Percentiles rank a stretch among this genome's conserved stretches.
phyloP scores from a whole-genome alignment of 1,140 invertebrate species.

The Leguminivora glycinivorella region DNA sequence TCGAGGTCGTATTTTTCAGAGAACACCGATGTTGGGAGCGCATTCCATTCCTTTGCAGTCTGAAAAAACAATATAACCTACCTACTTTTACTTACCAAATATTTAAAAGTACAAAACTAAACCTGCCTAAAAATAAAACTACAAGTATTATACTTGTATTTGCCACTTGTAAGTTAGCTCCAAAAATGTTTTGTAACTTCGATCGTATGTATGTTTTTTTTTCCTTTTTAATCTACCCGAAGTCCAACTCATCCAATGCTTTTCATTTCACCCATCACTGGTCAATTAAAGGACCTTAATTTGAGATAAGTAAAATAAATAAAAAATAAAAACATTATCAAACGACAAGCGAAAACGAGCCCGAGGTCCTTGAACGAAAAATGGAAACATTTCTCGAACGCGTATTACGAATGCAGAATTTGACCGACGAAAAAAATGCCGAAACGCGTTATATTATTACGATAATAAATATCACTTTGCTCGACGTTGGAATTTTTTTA shows the following conservation, averaged over 20 bases:
- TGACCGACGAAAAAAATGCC: slow-evolving; percentile 8
- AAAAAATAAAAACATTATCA: slow-evolving; percentile 5
- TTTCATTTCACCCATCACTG: neutral
- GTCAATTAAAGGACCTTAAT: slow-evolving; percentile 14
- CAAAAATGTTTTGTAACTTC: too few relatives aligned
- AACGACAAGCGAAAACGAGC: neutral
- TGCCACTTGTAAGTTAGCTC: too few relatives aligned
- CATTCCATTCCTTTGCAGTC: too few relatives aligned
- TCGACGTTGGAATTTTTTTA: neutral
- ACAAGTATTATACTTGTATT: too few relatives aligned
- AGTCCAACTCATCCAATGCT: neutral
- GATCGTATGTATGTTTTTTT: too few relatives aligned
- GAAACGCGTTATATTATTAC: slow-evolving; percentile 7
- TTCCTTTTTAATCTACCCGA: neutral
- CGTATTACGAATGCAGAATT: neutral
- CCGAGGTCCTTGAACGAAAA: slow-evolving; percentile 24
- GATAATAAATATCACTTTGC: slow-evolving; percentile 26
- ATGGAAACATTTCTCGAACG: slow-evolving; percentile 13
- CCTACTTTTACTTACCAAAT: too few relatives aligned
- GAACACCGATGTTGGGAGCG: too few relatives aligned
- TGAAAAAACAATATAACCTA: too few relatives aligned
- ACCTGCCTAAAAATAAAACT: too few relatives aligned
- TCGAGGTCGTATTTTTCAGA: too few relatives aligned
- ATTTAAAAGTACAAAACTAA: too few relatives aligned
- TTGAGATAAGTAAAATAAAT: neutral